Evolutionary conservation across 2,113 vertebrate genomes (phyloP), one percentile per base, ranked within the genome.

Genomic region (Platichthys flesus): DNA sequence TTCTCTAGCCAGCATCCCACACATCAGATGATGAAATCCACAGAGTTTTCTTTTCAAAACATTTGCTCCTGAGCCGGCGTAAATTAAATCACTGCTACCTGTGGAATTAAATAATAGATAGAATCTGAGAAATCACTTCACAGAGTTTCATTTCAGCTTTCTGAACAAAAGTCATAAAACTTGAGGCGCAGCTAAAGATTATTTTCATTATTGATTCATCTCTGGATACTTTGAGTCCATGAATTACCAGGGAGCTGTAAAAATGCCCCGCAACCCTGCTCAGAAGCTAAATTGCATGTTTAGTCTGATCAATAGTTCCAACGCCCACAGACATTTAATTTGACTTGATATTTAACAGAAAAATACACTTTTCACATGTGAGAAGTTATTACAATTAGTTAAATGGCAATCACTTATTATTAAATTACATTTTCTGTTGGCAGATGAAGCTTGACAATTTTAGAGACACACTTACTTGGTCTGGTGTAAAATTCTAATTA

Each of bases 81-180:
- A 47, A 58, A 24, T 63, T 26, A 74, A 21, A 3, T 23, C 52
- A 13, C 52, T 21, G 9, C 37, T 28, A 47, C 20, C 9, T 16
- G 28, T n/a, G 62, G 24, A 42, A 35, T 31, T 71, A n/a, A 40
- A 55, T 31, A 37, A 23, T 35, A 42, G 4, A 3, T 40, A 4
- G 1, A 20, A 56, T 56, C 13, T 40, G 24, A 18, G 3, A 3
- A n/a, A 9, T 67, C 52, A 21, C 37, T 12, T 40, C 60, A 60
- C 26, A 51, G 14, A 8, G 40, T 9, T 67, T 37, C 67, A 1
- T 18, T 51, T 20, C 42, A 59, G 28, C 56, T 55, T 56, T 67
- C 31, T 64, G 59, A 76, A 69, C 66, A 35, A 55, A 58, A 24
- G 20, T 78, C 37, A 24, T 63, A 52, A 76, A 72, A 58, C 18